phyloP scores from a whole-genome alignment of 1,140 invertebrate genomes.

The Psix sp. region DNA sequence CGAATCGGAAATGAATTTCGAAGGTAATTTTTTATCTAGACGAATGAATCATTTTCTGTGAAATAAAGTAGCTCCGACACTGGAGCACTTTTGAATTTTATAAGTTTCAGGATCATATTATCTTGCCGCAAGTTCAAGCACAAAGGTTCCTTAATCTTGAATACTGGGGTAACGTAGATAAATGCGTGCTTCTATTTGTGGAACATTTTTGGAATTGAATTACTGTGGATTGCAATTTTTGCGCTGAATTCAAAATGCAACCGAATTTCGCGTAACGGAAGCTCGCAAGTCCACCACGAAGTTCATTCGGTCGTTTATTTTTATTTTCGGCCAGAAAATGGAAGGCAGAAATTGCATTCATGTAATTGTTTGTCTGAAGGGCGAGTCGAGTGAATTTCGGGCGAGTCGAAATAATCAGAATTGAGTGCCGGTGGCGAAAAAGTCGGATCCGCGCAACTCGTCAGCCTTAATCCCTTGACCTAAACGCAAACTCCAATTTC shows the following conservation, averaged over 20 bases:
- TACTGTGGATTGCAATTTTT: neutral
- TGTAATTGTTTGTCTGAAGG: slow-evolving; percentile 1
- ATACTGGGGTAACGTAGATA: slow-evolving; percentile 37
- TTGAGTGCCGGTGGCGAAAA: neutral
- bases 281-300: no score
- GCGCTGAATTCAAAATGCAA: no score
- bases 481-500: slow-evolving; percentile 20
- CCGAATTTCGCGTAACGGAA: no score
- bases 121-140: slow-evolving; percentile 32
- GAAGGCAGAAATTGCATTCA: neutral
- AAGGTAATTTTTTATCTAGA: no score
- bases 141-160: slow-evolving; percentile 48
- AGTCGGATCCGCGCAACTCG: neutral
- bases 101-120: slow-evolving; percentile 48
- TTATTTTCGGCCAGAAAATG: no score
- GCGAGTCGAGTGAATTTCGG: neutral
- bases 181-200: slow-evolving; percentile 29
- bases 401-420: neutral
- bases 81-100: slow-evolving; percentile 52
- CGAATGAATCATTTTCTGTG: no score
- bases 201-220: neutral
- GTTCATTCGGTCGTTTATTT: no score
- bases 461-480: slow-evolving; percentile 9
- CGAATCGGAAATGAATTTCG: no score
- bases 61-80: slow-evolving; percentile 46